Conservation (phyloP, 2,113 vertebrate genomes). For the Tachuris rubrigastra region DNA sequence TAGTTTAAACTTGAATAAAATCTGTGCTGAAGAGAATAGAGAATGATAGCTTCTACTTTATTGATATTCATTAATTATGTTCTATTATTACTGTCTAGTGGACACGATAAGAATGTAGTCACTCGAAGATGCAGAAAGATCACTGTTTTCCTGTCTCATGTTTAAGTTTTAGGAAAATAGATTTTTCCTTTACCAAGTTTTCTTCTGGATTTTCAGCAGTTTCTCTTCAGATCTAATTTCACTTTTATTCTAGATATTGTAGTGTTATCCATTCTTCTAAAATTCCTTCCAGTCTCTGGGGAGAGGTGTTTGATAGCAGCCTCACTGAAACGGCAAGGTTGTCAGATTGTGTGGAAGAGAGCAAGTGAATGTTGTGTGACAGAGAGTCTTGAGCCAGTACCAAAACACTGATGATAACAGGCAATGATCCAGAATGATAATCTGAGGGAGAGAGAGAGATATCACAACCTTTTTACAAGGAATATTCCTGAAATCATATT, state of each 20-base stretch:
- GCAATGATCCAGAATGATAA: neutral
- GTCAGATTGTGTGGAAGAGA: neutral
- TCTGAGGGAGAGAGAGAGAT: neutral
- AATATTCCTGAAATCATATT: neutral
- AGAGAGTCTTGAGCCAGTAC: neutral
- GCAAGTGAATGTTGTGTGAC: neutral
- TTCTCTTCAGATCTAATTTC: neutral
- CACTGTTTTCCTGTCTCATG: fast-evolving
- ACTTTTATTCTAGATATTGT: neutral
- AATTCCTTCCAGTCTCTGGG: neutral
- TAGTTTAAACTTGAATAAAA: neutral
- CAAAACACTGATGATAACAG: neutral
- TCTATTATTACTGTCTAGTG: neutral
- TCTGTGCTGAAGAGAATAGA: neutral
- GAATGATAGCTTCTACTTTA: neutral
- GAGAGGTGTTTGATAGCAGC: neutral
- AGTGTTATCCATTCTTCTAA: neutral
- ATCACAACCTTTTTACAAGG: neutral
- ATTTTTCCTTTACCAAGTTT: neutral
- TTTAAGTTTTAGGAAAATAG: neutral
- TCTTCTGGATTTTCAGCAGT: neutral
- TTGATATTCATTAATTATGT: neutral
- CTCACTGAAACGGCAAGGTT: fast-evolving
- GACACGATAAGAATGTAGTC: neutral
- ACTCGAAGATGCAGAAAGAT: neutral